Base-by-base conservation (phyloP, 2,113 vertebrate genomes). In the Hippocampus abdominalis region DNA sequence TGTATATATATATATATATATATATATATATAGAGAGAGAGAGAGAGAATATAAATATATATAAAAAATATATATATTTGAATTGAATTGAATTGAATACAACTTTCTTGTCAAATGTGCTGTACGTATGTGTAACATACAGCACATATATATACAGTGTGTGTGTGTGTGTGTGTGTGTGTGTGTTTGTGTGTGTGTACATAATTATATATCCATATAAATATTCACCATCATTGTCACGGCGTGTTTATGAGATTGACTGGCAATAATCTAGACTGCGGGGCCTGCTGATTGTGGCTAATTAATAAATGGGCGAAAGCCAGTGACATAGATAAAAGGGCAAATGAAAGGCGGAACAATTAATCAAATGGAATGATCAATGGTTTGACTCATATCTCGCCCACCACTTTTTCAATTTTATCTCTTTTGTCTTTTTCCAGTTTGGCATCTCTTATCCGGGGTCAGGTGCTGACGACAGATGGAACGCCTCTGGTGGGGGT, bases 401-500 rank as follows among this genome's bases (percentile, higher is more conserved):
- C 79, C 69, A 66, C 74, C 53, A 0, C 69, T 72, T 54, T 39
- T 62, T 84, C 76, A 77, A 70, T 69, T 71, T 61, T 61, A 51
- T 83, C 77, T 84, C 74, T 40, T 90, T 84, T 91, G 74, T 87
- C 84, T 81, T 85, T 71, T 81, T 86, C 46, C 89, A 99, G 97
- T 82, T 89, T 98, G 84, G 95, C 95, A 53, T 98, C 97, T 72
- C 94, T 99, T 69, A 95, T 99, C 91, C 93, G 97, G 90, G 97
- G 97, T 84, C 96, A 97, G 92, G 97, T 99, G 78, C 92, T 98
- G 88, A 98, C 97, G 70, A 95, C 94, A 86, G 96, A 99, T 89
- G 97, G 96, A 80, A 98, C 96, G 63, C 97, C 97, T 71, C 92
- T 99, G 46, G 97, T 98, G 77, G 96, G 97, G 78, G 97, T 99